Evolutionary conservation across 2,888 invertebrate species (phyloP).

Genomic region (Caenorhabditis zanzibari): DNA sequence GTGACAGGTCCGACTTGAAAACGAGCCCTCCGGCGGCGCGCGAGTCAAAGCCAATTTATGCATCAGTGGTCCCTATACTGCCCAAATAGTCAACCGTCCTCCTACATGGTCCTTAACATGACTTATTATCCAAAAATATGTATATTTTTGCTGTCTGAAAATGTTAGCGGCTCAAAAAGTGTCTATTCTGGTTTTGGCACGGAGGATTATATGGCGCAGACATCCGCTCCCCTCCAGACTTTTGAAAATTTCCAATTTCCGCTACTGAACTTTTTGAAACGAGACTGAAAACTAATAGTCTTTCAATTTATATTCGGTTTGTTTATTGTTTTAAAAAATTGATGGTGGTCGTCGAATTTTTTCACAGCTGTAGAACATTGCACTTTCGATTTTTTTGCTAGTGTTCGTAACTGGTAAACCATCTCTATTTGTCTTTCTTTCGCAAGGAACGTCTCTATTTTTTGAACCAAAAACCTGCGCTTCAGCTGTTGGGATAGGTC

Average conservation of each 20-base stretch:
- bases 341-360: constrained; percentile 2
- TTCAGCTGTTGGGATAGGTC: not conserved
- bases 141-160: not conserved
- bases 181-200: constrained; percentile 8
- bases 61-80: constrained; percentile 57
- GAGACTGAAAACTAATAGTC: not conserved
- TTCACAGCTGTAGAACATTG: not conserved
- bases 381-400: not conserved
- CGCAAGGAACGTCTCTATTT: not conserved
- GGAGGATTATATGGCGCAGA: constrained; percentile 5
- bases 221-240: constrained; percentile 4
- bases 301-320: not conserved
- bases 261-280: constrained; percentile 19
- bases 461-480: not conserved
- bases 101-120: constrained; percentile 33
- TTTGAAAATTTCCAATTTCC: constrained; percentile 35
- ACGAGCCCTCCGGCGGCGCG: constrained; percentile 62
- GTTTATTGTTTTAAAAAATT: constrained; percentile 18
- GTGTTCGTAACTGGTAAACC: not conserved
- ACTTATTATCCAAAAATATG: constrained; percentile 2
- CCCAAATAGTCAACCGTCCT: not conserved
- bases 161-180: not conserved
- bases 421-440: too few relatives aligned
- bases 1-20: constrained; percentile 58
- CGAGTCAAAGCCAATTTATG: constrained; percentile 66